A percentile compares a stretch with the other conserved stretches of the same genome.
Conservation (phyloP, 2,888 invertebrate species). For the Rhogogaster chlorosoma region DNA sequence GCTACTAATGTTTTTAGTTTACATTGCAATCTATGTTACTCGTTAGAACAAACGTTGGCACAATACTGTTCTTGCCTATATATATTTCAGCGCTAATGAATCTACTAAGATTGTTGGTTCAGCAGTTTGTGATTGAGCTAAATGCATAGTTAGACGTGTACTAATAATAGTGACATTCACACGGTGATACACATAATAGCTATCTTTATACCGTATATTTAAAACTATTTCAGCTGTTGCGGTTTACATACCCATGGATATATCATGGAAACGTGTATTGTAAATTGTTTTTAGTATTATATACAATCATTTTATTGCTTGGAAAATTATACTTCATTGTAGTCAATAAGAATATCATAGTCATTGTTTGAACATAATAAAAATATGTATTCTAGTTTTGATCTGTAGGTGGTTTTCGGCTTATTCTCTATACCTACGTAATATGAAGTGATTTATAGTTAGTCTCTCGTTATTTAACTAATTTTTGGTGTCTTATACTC, state of each 20-base stretch:
- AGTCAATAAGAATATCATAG: conserved; percentile 42
- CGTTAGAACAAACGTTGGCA: background rate
- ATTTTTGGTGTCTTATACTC: background rate
- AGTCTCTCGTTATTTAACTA: background rate
- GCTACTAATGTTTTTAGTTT: conserved; percentile 28
- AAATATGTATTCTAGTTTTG: conserved; percentile 47
- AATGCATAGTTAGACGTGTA: background rate
- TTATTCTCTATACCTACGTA: conserved; percentile 49
- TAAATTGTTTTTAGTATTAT: conserved; percentile 54
- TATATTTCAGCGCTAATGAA: background rate
- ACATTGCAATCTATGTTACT: background rate
- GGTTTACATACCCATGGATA: conserved; percentile 51
- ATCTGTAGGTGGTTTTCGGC: conserved; percentile 47
- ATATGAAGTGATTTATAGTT: conserved; percentile 43
- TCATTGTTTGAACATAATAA: conserved; percentile 43
- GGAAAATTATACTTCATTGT: conserved; percentile 13
- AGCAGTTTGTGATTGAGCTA: conserved; percentile 2
- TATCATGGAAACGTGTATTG: conserved; percentile 53
- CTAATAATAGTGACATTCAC: conserved; percentile 2
- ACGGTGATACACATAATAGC: background rate
- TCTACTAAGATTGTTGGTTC: conserved; percentile 17
- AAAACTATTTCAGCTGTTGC: conserved; percentile 50
- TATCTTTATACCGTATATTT: background rate
- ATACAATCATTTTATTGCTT: conserved; percentile 60
- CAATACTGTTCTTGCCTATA: conserved; percentile 6